Percentiles rank a stretch among this genome's conserved stretches.
These are phyloP conservation scores for Caligus rogercresseyi DNA, from an alignment of 1,140 invertebrate species.

Conservation along the genomic window DNA sequence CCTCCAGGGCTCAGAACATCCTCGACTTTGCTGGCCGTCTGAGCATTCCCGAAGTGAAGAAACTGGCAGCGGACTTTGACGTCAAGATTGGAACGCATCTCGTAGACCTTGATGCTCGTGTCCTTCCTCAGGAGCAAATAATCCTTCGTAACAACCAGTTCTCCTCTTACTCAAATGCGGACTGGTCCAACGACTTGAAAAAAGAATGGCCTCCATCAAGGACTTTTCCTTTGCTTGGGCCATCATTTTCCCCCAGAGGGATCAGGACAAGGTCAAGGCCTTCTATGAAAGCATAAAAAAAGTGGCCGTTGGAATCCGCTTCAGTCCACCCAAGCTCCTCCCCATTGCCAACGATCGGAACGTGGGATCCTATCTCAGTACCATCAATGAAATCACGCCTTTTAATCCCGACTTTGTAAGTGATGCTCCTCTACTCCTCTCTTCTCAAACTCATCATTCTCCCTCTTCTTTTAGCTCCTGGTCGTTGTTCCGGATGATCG, in stretches of 20 bases:
- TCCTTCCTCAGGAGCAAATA: neutral
- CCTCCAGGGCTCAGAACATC: neutral
- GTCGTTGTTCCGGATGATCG: constrained; percentile 22
- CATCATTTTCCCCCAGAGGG: neutral
- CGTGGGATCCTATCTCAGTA: neutral
- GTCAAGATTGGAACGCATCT: neutral
- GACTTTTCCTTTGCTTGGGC: neutral
- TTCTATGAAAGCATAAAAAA: neutral
- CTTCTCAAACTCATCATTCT: too few species aligned
- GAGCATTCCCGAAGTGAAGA: neutral
- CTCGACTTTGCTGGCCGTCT: neutral
- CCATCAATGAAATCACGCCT: neutral
- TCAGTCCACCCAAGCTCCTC: neutral
- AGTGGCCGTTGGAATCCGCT: neutral
- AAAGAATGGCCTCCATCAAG: neutral
- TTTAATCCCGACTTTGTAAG: neutral
- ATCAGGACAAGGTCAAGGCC: neutral
- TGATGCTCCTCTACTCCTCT: too few species aligned
- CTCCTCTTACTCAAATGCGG: neutral
- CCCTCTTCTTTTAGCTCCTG: constrained; percentile 21
- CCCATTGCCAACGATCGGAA: neutral
- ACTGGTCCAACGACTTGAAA: neutral
- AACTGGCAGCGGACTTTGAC: neutral
- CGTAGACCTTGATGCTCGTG: neutral
- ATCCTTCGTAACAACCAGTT: neutral